Evolutionary conservation across 2,113 vertebrate genomes (phyloP), one percentile per base, ranked within the genome.

Genomic region (Pseudorectes ferrugineus): DNA sequence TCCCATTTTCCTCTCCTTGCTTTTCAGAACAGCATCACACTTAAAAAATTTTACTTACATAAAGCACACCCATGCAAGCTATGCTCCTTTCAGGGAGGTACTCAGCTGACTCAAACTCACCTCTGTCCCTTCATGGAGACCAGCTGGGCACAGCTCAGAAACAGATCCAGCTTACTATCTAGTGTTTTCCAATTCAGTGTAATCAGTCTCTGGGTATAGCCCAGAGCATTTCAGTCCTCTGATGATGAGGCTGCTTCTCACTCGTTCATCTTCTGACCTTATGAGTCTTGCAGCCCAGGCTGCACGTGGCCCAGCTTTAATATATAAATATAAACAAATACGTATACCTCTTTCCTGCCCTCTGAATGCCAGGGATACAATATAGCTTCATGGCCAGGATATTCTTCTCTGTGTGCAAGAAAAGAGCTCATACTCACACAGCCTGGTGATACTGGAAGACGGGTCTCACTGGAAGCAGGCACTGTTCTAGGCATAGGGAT

Each of bases 401-500:
- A 42, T 8, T 52, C 15, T 54, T 55, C 35, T 85, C 31, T 7
- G 1, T 24, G 5, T 57, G 5, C 40, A 52, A 55, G 35, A 49
- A 17, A 42, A 89, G 36, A 62, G 26, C 28, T 88, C 52, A 13
- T 31, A n/a, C 5, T 8, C 40, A 23, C 0, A 0, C 24, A 76
- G 18, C 49, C n/a, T 68, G n/a, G n/a, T 52, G 36, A 25, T 25
- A 16, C 40, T 76, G 67, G 36, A 72, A 79, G 17, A 22, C 38
- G 35, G 45, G 48, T 78, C 52, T 63, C 3, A 1, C 24, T 77
- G 46, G 42, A 68, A 83, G 38, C 3, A 84, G 20, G 5, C 14
- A 4, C 17, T 35, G 25, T 29, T 70, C 36, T 66, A 78, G 35
- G 14, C 43, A 87, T 4, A 33, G 46, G 3, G 8, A 26, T 57